A percentile compares a stretch with the other conserved stretches of the same genome.
Evolutionary conservation across 2,888 invertebrate genomes (phyloP).

Genomic region (Gibbula magus): DNA sequence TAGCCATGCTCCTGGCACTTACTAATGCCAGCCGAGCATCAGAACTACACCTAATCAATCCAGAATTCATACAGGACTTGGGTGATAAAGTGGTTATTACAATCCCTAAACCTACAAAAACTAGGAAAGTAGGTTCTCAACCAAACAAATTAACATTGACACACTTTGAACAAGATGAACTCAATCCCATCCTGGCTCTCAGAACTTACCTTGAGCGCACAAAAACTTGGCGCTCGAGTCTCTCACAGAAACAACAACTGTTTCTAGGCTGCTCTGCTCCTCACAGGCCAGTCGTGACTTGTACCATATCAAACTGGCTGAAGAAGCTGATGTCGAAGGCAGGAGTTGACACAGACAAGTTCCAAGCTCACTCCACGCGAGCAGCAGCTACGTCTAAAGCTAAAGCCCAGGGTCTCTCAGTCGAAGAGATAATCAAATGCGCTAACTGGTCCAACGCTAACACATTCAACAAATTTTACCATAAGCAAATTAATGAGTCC

Average conservation of each 20-base stretch:
- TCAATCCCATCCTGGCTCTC: not conserved
- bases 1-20: slow-evolving; percentile 22
- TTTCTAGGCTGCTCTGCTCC: slow-evolving; percentile 1
- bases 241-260: not conserved
- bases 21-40: slow-evolving; percentile 25
- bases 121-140: not conserved
- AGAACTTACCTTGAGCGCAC: not conserved
- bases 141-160: not conserved
- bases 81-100: not conserved
- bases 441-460: slow-evolving; percentile 28
- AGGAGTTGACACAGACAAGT: slow-evolving; percentile 25
- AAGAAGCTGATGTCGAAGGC: too few species aligned
- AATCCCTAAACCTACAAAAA: slow-evolving; percentile 11
- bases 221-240: not conserved
- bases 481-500: not conserved
- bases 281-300: slow-evolving; percentile 13
- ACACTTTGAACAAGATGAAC: not conserved
- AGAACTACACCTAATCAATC: slow-evolving; percentile 18
- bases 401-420: slow-evolving; percentile 15
- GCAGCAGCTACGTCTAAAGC: slow-evolving; percentile 27
- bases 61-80: not conserved
- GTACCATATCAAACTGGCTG: not conserved
- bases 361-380: slow-evolving; percentile 24
- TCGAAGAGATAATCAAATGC: slow-evolving; percentile 29
- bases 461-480: slow-evolving; percentile 24